Conservation (phyloP, 2,888 invertebrate genomes). For the Leucoma salicis region DNA sequence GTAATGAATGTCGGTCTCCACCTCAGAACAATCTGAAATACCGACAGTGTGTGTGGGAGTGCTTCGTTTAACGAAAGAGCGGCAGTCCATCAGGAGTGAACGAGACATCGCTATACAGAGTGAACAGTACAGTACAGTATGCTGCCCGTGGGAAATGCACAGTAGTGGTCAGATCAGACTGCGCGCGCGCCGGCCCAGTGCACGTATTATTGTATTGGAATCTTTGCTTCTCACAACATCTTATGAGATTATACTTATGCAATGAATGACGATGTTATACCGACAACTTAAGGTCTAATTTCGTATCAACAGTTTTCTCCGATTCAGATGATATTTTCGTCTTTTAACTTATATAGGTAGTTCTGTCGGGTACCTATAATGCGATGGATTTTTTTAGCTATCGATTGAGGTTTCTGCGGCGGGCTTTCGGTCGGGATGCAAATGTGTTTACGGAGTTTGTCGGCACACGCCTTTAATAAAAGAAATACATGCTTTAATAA, state of each 20-base stretch:
- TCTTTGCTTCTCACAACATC: slow-evolving; percentile 58
- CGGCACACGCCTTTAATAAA: slow-evolving; percentile 72
- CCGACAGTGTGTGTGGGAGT: slow-evolving; percentile 80
- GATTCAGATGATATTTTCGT: slow-evolving; percentile 34
- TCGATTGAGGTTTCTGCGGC: slow-evolving; percentile 79
- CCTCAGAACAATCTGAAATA: slow-evolving; percentile 77
- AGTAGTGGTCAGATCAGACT: slow-evolving; percentile 81
- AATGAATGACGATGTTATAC: slow-evolving; percentile 34
- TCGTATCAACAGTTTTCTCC: slow-evolving; percentile 14
- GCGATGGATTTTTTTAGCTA: slow-evolving; percentile 76
- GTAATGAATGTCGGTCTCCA: slow-evolving; percentile 76
- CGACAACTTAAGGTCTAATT: slow-evolving; percentile 36
- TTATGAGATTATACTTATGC: slow-evolving; percentile 42
- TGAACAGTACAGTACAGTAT: slow-evolving; percentile 51
- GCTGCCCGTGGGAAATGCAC: slow-evolving; percentile 83
- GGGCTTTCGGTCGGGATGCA: slow-evolving; percentile 69
- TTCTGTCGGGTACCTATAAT: slow-evolving; percentile 68
- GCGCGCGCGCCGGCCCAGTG: slow-evolving; percentile 82
- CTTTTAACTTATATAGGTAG: slow-evolving; percentile 59
- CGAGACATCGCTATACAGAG: slow-evolving; percentile 59
- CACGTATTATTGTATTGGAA: slow-evolving; percentile 80
- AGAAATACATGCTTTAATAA: slow-evolving; percentile 54
- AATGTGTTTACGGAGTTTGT: slow-evolving; percentile 72
- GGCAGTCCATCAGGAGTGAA: slow-evolving; percentile 74
- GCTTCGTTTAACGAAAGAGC: slow-evolving; percentile 81